A percentile compares a stretch with the other conserved stretches of the same genome.
Conservation (phyloP, 2,888 invertebrate genomes). For the Mylabris sibirica region DNA sequence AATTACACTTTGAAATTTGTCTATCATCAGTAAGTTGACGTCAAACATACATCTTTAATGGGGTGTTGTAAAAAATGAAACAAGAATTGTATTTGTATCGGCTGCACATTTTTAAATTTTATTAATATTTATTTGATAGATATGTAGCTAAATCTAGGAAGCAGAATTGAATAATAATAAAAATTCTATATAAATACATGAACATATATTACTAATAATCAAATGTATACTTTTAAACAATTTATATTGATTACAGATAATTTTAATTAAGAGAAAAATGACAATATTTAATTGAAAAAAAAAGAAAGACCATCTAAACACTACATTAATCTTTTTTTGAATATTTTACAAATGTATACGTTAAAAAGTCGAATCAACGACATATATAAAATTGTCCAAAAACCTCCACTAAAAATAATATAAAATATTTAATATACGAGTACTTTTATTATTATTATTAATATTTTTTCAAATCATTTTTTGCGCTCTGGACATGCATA, state of each 20-base stretch:
- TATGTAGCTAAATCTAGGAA: slow-evolving; percentile 36
- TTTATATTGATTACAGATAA: slow-evolving; percentile 26
- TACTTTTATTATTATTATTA: slow-evolving; percentile 47
- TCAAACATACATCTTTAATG: not conserved
- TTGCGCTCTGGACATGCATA: slow-evolving; percentile 48
- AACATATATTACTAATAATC: slow-evolving; percentile 25
- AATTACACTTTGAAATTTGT: not conserved
- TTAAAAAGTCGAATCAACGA: slow-evolving; percentile 58
- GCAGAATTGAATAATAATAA: slow-evolving; percentile 24
- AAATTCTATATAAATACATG: slow-evolving; percentile 33
- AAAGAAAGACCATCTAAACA: slow-evolving; percentile 48
- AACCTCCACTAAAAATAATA: slow-evolving; percentile 56
- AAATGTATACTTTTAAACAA: slow-evolving; percentile 32
- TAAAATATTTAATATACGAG: slow-evolving; percentile 57
- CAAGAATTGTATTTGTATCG: not conserved
- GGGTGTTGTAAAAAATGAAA: not conserved
- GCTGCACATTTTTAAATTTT: not conserved
- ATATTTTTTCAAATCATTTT: slow-evolving; percentile 36
- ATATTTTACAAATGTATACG: slow-evolving; percentile 61
- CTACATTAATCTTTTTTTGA: slow-evolving; percentile 55
- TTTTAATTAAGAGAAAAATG: slow-evolving; percentile 25
- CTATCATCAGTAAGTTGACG: no score
- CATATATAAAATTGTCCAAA: slow-evolving; percentile 60
- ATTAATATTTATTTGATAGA: slow-evolving; percentile 26
- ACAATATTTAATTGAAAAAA: slow-evolving; percentile 33